A percentile compares a stretch with the other conserved stretches of the same genome.
Evolutionary conservation across 2,797 vertebrate species (phyloP).

Genomic region (Eupleurogrammus muticus): DNA sequence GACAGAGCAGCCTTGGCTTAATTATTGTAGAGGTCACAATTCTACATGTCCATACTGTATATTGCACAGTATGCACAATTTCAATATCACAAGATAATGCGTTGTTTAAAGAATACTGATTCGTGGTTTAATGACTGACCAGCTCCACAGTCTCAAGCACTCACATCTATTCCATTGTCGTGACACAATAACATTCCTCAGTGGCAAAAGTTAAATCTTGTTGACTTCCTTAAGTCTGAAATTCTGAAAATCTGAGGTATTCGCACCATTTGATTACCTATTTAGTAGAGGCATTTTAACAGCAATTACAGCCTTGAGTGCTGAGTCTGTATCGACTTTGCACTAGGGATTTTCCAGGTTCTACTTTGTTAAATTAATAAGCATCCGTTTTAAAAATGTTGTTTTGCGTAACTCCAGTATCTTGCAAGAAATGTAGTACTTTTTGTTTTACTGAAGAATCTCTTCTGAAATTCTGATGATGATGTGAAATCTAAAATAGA

Average conservation of each 20-base stretch:
- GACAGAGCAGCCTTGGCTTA: neutral
- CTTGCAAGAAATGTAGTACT: no score
- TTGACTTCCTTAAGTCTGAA: neutral
- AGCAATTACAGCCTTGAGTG: neutral
- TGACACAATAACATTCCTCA: slow-evolving; percentile 27
- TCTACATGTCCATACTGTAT: neutral
- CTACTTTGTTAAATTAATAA: neutral
- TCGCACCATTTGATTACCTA: neutral
- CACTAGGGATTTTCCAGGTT: neutral
- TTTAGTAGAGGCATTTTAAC: no score
- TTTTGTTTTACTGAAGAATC: no score
- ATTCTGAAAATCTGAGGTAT: no score
- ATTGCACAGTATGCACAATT: no score
- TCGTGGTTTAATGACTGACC: slow-evolving; percentile 38
- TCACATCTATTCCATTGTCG: neutral
- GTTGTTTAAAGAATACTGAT: slow-evolving; percentile 10
- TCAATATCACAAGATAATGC: slow-evolving; percentile 7
- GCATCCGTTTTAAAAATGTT: no score
- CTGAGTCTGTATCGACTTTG: neutral
- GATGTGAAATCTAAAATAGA: no score
- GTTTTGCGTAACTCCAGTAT: no score
- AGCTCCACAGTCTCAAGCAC: slow-evolving; percentile 12
- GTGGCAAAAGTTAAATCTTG: neutral
- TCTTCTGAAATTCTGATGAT: no score
- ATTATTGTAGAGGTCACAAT: neutral